Percentiles rank a stretch among this genome's conserved stretches.
phyloP scores from a whole-genome alignment of 2,888 invertebrate species.

The Dorcus parallelipipedus region DNA sequence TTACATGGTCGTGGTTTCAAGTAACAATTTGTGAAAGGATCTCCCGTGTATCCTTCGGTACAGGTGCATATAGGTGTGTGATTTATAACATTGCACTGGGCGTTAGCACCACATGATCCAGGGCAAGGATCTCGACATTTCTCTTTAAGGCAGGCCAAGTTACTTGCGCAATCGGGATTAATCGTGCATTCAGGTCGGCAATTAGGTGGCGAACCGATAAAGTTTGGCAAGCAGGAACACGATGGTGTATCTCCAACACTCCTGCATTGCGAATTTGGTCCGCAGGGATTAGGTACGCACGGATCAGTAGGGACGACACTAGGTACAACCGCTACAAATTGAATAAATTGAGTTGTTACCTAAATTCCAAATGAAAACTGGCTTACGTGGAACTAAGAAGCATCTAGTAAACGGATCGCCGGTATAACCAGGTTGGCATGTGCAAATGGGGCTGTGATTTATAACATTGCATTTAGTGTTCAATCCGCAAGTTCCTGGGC shows the following conservation, averaged over 20 bases:
- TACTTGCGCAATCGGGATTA: constrained; percentile 59
- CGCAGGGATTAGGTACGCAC: constrained; percentile 75
- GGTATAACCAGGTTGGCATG: constrained; percentile 58
- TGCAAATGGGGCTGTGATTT: constrained; percentile 70
- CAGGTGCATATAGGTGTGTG: constrained; percentile 71
- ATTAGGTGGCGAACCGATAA: constrained; percentile 61
- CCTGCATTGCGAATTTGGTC: constrained; percentile 73
- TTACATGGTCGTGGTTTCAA: constrained; percentile 48
- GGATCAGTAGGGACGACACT: constrained; percentile 49
- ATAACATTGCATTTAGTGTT: constrained; percentile 71
- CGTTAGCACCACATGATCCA: constrained; percentile 62
- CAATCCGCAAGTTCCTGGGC: constrained; percentile 68
- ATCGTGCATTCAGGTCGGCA: constrained; percentile 66
- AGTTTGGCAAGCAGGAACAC: constrained; percentile 58
- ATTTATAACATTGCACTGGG: constrained; percentile 63
- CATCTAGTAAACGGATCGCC: constrained; percentile 68
- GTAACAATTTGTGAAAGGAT: constrained; percentile 60
- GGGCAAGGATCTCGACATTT: constrained; percentile 61
- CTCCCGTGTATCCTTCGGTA: constrained; percentile 58
- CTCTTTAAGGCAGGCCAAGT: constrained; percentile 56
- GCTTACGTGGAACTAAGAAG: constrained; percentile 23
- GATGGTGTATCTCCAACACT: constrained; percentile 58
- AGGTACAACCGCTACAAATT: neutral
- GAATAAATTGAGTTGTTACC: neutral
- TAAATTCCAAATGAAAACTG: neutral